These are phyloP conservation scores for Megathymus violae DNA, from an alignment of 1,140 invertebrate species.

Conservation along the genomic window DNA sequence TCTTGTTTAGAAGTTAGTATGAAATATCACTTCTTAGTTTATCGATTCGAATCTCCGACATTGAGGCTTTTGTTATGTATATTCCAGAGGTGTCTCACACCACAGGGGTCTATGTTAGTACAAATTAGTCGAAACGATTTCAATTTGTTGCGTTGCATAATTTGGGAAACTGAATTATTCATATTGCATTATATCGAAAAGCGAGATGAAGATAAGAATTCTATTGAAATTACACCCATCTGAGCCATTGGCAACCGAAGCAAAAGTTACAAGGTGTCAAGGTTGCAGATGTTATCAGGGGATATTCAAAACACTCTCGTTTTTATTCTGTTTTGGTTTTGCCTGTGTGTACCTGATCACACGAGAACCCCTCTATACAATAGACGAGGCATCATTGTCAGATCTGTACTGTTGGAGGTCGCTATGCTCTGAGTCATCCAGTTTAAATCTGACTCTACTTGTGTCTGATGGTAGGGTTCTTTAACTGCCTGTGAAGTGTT, in stretches of 20 bases:
- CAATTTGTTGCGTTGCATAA: slow-evolving; percentile 75
- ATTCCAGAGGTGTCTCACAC: slow-evolving; percentile 49
- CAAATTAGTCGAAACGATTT: slow-evolving; percentile 63
- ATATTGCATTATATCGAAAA: slow-evolving; percentile 64
- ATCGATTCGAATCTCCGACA: slow-evolving; percentile 49
- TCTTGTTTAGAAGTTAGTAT: slow-evolving; percentile 24
- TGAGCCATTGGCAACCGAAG: slow-evolving; percentile 34
- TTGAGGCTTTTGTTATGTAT: slow-evolving; percentile 59
- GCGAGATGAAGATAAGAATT: slow-evolving; percentile 57
- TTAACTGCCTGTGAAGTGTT: background rate
- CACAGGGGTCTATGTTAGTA: slow-evolving; percentile 59
- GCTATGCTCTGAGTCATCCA: too few relatives aligned
- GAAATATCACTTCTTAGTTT: slow-evolving; percentile 49
- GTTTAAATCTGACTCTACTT: too few relatives aligned
- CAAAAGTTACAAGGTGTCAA: slow-evolving; percentile 35
- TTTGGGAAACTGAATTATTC: slow-evolving; percentile 69
- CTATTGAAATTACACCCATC: slow-evolving; percentile 39
- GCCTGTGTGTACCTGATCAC: background rate
- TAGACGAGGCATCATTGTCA: too few relatives aligned
- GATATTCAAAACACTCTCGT: slow-evolving; percentile 30
- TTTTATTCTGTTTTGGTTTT: slow-evolving; percentile 15
- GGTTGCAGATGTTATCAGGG: slow-evolving; percentile 29
- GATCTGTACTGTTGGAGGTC: too few relatives aligned
- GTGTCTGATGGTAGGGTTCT: too few relatives aligned
- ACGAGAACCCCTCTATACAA: slow-evolving; percentile 2